Percentiles rank a stretch among this genome's conserved stretches.
These are phyloP conservation scores for Oasisia sp. DNA, from an alignment of 2,888 invertebrate species.

Conservation along the genomic window DNA sequence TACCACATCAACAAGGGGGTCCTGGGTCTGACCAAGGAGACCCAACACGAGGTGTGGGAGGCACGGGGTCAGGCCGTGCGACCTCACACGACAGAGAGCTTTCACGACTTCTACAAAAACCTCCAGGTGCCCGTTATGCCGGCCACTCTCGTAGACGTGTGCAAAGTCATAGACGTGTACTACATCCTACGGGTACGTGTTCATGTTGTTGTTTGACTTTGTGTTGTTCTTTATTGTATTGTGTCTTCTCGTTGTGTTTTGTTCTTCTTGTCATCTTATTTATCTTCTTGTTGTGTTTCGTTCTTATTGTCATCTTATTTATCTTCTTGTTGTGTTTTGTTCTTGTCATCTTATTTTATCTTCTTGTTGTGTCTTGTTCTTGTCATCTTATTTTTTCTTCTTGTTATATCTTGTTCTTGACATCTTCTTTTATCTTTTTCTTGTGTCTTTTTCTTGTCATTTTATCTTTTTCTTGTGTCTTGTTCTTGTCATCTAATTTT, in stretches of 20 bases:
- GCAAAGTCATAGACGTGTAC: conserved; percentile 78
- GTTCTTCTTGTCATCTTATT: too few relatives aligned
- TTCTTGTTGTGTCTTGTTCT: too few relatives aligned
- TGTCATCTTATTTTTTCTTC: too few relatives aligned
- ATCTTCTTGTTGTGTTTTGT: too few relatives aligned
- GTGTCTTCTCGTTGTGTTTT: background rate
- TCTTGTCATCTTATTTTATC: too few relatives aligned
- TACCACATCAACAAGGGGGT: conserved; percentile 81
- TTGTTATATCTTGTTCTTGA: too few relatives aligned
- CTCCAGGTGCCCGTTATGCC: conserved; percentile 80
- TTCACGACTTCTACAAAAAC: conserved; percentile 55
- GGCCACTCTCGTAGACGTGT: conserved; percentile 76
- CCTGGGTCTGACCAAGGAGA: conserved; percentile 77
- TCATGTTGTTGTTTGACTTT: background rate
- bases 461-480: too few relatives aligned
- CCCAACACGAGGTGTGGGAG: conserved; percentile 77
- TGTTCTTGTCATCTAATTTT: too few relatives aligned
- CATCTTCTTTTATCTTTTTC: too few relatives aligned
- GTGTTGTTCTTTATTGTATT: background rate
- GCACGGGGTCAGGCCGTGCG: conserved; percentile 75
- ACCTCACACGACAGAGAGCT: conserved; percentile 68
- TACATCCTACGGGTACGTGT: conserved; percentile 75
- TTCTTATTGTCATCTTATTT: too few relatives aligned
- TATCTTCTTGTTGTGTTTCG: too few relatives aligned
- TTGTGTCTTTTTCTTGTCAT: too few relatives aligned